These are phyloP conservation scores for Siniperca scherzeri DNA, from an alignment of 2,797 vertebrate species.

Conservation along the genomic window DNA sequence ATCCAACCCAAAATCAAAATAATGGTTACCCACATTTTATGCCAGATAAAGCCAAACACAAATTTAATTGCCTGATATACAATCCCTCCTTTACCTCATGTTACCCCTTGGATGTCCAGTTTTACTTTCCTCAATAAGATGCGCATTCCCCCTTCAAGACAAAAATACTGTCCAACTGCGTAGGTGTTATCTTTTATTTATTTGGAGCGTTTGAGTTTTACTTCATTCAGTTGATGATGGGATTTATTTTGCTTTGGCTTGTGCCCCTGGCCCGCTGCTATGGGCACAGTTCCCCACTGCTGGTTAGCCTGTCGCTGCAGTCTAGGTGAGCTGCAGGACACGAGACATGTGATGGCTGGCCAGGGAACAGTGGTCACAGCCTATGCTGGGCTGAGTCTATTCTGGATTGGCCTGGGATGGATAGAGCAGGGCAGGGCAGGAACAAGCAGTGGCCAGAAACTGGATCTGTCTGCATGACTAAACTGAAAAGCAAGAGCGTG, in stretches of 20 bases:
- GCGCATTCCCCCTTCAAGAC: slow-evolving; percentile 18
- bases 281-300: slow-evolving; percentile 5
- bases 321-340: slow-evolving; percentile 56
- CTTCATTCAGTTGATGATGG: slow-evolving; percentile 22
- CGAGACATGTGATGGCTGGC: slow-evolving; percentile 45
- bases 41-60: slow-evolving; percentile 60
- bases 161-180: slow-evolving; percentile 35
- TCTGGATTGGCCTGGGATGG: slow-evolving; percentile 29
- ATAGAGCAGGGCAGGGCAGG: slow-evolving; percentile 35
- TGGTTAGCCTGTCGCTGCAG: slow-evolving; percentile 33
- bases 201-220: slow-evolving; percentile 31
- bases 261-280: slow-evolving; percentile 11
- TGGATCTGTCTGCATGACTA: slow-evolving; percentile 31
- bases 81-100: slow-evolving; percentile 59
- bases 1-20: slow-evolving; percentile 59
- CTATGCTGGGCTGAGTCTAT: slow-evolving; percentile 29
- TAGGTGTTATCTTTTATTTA: slow-evolving; percentile 46
- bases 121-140: slow-evolving; percentile 46
- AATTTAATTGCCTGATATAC: slow-evolving; percentile 53
- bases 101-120: slow-evolving; percentile 44
- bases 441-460: slow-evolving; percentile 39
- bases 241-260: slow-evolving; percentile 59
- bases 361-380: slow-evolving; percentile 24
- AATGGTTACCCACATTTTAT: slow-evolving; percentile 53
- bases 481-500: slow-evolving; percentile 4